Evolutionary conservation across 2,797 vertebrate species (phyloP).

Genomic region (Hydrophis major): DNA sequence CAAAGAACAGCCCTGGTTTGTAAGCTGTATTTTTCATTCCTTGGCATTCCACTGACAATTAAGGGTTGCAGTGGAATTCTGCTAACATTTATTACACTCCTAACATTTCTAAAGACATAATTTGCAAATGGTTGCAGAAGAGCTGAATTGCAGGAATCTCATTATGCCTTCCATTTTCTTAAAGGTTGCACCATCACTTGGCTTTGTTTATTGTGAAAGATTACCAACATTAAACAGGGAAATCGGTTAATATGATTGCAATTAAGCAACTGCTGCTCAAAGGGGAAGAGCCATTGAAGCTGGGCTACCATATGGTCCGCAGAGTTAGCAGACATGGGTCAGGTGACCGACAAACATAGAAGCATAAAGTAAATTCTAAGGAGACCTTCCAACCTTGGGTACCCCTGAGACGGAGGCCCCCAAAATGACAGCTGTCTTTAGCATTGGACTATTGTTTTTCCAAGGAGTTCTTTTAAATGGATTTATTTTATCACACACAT

Average conservation of each 20-base stretch:
- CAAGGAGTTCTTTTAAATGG: constrained; percentile 54
- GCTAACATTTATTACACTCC: constrained; percentile 2
- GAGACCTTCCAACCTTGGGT: constrained; percentile 60
- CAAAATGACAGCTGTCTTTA: constrained; percentile 68
- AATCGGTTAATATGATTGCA: constrained; percentile 62
- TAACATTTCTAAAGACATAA: constrained; percentile 5
- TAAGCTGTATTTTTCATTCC: background rate
- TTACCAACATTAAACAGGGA: constrained; percentile 60
- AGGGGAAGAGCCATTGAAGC: constrained; percentile 34
- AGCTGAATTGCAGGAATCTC: background rate
- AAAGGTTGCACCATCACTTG: constrained; percentile 30
- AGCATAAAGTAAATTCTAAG: constrained; percentile 62
- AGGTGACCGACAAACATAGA: constrained; percentile 54
- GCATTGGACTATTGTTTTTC: constrained; percentile 55
- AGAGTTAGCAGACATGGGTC: constrained; percentile 54
- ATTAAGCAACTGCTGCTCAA: constrained; percentile 48
- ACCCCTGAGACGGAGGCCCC: constrained; percentile 51
- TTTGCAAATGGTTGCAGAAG: constrained; percentile 38
- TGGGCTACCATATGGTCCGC: constrained; percentile 33
- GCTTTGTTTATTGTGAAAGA: constrained; percentile 52
- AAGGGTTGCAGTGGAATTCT: background rate
- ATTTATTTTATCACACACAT: constrained; percentile 66
- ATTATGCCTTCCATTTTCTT: constrained; percentile 16
- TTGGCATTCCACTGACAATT: background rate
- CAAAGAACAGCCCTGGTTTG: background rate